Evolutionary conservation across 2,888 invertebrate genomes (phyloP).

Genomic region (Pseudococcus viburni): DNA sequence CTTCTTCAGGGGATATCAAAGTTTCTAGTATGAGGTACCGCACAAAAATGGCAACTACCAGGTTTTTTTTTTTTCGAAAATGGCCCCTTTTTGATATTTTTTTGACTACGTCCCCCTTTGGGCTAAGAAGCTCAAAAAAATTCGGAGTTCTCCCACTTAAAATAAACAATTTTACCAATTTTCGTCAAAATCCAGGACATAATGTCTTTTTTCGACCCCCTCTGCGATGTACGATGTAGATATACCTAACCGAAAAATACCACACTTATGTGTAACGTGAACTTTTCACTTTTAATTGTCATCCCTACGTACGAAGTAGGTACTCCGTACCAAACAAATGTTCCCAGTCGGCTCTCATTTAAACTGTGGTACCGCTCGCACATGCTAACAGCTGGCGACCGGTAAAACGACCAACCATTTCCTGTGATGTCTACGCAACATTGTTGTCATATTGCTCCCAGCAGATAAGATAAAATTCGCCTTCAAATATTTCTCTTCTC

Average conservation of each 20-base stretch:
- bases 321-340: constrained; percentile 22
- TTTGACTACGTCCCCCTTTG: too few species aligned
- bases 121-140: too few species aligned
- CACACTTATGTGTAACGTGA: constrained; percentile 9
- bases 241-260: background rate
- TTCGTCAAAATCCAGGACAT: too few species aligned
- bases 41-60: too few species aligned
- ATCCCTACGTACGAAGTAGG: background rate
- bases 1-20: too few species aligned
- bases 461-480: constrained; percentile 50
- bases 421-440: constrained; percentile 48
- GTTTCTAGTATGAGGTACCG: too few species aligned
- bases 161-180: too few species aligned
- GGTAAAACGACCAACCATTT: constrained; percentile 48
- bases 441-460: constrained; percentile 55
- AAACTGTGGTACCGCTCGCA: background rate
- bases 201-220: too few species aligned
- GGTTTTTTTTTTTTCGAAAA: too few species aligned
- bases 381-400: constrained; percentile 50
- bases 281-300: constrained; percentile 35
- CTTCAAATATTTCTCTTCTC: background rate
- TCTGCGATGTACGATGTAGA: too few species aligned
- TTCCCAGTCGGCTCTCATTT: background rate
- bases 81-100: too few species aligned
- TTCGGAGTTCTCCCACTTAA: too few species aligned